A percentile compares a stretch with the other conserved stretches of the same genome.
Conservation (phyloP, 2,113 vertebrate species). For the Indicator maculatus region DNA sequence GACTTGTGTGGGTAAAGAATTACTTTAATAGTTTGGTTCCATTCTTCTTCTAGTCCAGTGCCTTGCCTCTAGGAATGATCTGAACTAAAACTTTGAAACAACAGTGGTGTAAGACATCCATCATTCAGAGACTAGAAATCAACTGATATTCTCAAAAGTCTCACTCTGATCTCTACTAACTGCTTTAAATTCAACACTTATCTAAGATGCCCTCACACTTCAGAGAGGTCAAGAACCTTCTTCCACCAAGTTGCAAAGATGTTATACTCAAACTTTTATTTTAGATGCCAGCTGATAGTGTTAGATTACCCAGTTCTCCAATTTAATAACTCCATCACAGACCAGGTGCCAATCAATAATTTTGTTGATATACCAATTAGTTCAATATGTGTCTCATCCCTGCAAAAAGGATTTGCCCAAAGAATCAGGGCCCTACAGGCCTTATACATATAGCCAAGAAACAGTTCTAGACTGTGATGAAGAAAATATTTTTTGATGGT, state of each 20-base stretch:
- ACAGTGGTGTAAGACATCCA: not conserved
- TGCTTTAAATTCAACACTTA: not conserved
- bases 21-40: not conserved
- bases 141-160: not conserved
- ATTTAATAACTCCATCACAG: not conserved
- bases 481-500: not conserved
- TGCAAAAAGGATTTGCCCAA: not conserved
- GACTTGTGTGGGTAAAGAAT: not conserved
- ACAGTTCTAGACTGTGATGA: not conserved
- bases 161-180: not conserved
- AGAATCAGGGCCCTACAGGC: not conserved
- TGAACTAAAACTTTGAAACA: not conserved
- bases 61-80: not conserved
- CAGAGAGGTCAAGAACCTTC: not conserved
- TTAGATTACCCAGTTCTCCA: not conserved
- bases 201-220: not conserved
- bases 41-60: not conserved
- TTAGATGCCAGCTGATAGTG: not conserved
- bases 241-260: not conserved
- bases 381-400: not conserved
- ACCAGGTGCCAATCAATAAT: rapidly evolving
- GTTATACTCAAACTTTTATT: not conserved
- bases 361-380: not conserved
- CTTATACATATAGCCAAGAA: not conserved
- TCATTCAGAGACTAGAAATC: not conserved